A percentile compares a stretch with the other conserved stretches of the same genome.
Evolutionary conservation across 1,140 invertebrate species (phyloP).

Genomic region (Drosophila ercepeae): DNA sequence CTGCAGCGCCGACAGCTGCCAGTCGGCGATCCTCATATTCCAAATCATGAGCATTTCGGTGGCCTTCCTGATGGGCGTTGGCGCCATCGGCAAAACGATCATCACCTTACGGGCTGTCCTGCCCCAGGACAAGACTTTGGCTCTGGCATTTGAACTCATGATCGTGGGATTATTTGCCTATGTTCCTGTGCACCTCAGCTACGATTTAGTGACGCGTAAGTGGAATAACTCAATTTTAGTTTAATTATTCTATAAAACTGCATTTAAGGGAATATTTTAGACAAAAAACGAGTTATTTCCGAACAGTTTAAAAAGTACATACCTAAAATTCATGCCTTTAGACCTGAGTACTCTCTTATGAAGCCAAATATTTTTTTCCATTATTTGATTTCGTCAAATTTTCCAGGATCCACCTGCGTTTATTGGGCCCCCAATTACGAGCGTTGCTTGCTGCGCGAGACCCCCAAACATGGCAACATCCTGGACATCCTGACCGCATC

Average conservation of each 20-base stretch:
- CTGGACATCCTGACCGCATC: slow-evolving; percentile 74
- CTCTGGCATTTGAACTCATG: slow-evolving; percentile 86
- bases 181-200: slow-evolving; percentile 85
- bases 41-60: slow-evolving; percentile 84
- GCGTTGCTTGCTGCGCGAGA: slow-evolving; percentile 71
- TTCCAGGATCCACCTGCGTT: slow-evolving; percentile 78
- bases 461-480: slow-evolving; percentile 80
- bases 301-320: no score
- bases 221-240: neutral
- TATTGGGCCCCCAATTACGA: slow-evolving; percentile 77
- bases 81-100: slow-evolving; percentile 85
- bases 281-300: no score
- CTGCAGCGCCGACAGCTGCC: slow-evolving; percentile 85
- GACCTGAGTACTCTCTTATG: no score
- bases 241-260: neutral
- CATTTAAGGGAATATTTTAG: no score
- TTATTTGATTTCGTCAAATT: no score
- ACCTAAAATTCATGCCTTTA: no score
- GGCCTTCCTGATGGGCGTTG: slow-evolving; percentile 83
- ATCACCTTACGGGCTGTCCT: slow-evolving; percentile 85
- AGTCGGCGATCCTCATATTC: slow-evolving; percentile 85
- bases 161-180: slow-evolving; percentile 85
- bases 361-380: no score
- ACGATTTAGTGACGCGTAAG: slow-evolving; percentile 85
- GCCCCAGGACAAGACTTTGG: slow-evolving; percentile 86